Base-by-base conservation (phyloP, 2,888 invertebrate species). In the Hipparchia semele region DNA sequence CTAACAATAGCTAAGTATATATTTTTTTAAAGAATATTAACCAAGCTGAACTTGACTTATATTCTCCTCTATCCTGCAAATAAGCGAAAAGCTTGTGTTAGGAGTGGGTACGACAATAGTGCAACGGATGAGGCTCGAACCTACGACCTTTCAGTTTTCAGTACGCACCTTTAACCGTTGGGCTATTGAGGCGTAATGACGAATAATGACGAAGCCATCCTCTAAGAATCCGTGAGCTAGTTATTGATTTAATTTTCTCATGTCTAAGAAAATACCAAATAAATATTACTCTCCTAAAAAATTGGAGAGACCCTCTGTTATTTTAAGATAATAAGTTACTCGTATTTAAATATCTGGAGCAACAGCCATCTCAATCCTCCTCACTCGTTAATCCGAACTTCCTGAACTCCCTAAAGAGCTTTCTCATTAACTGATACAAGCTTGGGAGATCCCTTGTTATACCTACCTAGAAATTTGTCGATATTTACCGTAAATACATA, bases 351-450 rank as follows among this genome's bases (percentile, higher is more conserved):
- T 39, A 60, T 33, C 10, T 8, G 33, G 9, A 53, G 51, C 33
- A 33, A 33, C 53, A 23, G 65, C 23, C 53, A 33, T 12, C 23
- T 66, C 33, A 13, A 67, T 67, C 67, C n/a, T 67, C 13, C 46
- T 56, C 67, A 39, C 54, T 67, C 46, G 45, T 46, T 56, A 58
- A 67, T 67, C 56, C 56, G 56, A 10, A 45, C 46, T 45, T n/a
- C 39, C 67, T 67, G 13, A 45, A 73, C 77, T 78, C 82, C 75
- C 80, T 33, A 7, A 79, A 79, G 81, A 82, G 78, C 74, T 77
- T 80, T 83, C 83, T 86, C 86, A 84, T 83, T 84, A 85, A 83
- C 84, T 83, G 83, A 78, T 82, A 79, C 82, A 83, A 86, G 80
- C 85, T 86, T 84, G 84, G 84, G 80, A 78, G 73, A 77, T 65